phyloP scores from a whole-genome alignment of 2,113 vertebrate species.

The Nesoenas mayeri region DNA sequence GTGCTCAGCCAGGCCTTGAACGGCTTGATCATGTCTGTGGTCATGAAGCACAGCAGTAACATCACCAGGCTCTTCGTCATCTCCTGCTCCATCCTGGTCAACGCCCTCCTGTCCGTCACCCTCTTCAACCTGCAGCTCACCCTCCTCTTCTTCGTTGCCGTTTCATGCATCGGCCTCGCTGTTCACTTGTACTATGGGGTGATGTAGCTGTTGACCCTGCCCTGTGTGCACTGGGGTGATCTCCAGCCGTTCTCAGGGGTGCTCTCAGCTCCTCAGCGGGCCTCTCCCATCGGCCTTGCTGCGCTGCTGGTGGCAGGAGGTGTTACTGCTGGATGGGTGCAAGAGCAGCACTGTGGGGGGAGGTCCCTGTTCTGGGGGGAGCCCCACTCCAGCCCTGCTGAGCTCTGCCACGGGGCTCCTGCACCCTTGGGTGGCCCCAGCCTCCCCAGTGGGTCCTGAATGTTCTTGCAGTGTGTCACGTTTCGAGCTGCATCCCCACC shows the following conservation, averaged over 20 bases:
- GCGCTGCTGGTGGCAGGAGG: too few species aligned
- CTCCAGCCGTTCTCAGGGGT: not conserved
- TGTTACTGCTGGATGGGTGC: accelerated
- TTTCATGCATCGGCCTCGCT: slow-evolving; percentile 81
- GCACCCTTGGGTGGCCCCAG: accelerated
- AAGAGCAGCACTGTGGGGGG: not conserved
- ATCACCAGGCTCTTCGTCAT: slow-evolving; percentile 94
- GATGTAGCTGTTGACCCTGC: not conserved
- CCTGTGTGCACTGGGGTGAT: accelerated
- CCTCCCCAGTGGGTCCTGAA: not conserved
- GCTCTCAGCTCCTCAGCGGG: not conserved
- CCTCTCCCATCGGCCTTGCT: accelerated
- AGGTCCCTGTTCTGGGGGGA: not conserved
- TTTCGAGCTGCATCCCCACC: not conserved
- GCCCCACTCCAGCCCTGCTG: too few species aligned
- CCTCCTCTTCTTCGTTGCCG: slow-evolving; percentile 80
- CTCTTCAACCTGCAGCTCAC: slow-evolving; percentile 87
- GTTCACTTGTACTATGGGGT: slow-evolving; percentile 87
- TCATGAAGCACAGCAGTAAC: slow-evolving; percentile 94
- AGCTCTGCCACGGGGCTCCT: not conserved
- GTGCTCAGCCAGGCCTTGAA: slow-evolving; percentile 88
- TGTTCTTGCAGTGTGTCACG: too few species aligned
- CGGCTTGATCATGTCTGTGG: slow-evolving; percentile 90
- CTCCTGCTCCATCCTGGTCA: slow-evolving; percentile 92
- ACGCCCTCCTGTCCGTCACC: slow-evolving; percentile 82